Evolutionary conservation across 2,888 invertebrate species (phyloP).

Genomic region (Nebria salina): DNA sequence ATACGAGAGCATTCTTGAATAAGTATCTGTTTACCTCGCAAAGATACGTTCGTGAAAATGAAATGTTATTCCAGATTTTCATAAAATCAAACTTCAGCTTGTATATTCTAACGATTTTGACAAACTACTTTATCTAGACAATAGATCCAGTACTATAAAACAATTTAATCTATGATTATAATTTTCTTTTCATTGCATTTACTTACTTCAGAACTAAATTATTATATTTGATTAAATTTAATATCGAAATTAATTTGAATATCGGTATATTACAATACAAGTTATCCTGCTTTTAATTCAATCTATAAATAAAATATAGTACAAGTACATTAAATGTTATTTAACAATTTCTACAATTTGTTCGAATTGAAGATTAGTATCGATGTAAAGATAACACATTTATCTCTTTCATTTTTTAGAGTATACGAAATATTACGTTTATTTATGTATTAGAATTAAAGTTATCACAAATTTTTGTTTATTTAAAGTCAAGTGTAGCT

Average conservation of each 20-base stretch:
- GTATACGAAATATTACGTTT: not conserved
- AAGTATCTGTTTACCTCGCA: not conserved
- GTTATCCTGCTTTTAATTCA: not conserved
- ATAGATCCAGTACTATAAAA: no score
- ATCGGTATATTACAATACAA: no score
- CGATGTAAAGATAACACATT: not conserved
- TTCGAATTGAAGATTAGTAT: not conserved
- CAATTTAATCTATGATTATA: no score
- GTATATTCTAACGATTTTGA: not conserved
- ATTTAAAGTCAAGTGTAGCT: not conserved
- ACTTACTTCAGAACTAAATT: no score
- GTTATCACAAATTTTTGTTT: not conserved
- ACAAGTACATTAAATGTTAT: not conserved
- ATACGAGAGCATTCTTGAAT: not conserved
- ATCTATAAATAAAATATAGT: not conserved
- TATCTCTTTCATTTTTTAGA: not conserved
- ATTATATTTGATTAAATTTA: no score
- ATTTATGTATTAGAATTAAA: not conserved
- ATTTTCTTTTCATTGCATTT: no score
- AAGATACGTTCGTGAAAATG: not conserved
- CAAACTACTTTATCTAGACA: not conserved
- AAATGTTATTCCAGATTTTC: not conserved
- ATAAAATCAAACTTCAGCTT: not conserved
- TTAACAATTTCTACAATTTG: not conserved
- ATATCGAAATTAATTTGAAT: no score